phyloP scores from a whole-genome alignment of 1,140 invertebrate genomes.

The Telenomus remus region DNA sequence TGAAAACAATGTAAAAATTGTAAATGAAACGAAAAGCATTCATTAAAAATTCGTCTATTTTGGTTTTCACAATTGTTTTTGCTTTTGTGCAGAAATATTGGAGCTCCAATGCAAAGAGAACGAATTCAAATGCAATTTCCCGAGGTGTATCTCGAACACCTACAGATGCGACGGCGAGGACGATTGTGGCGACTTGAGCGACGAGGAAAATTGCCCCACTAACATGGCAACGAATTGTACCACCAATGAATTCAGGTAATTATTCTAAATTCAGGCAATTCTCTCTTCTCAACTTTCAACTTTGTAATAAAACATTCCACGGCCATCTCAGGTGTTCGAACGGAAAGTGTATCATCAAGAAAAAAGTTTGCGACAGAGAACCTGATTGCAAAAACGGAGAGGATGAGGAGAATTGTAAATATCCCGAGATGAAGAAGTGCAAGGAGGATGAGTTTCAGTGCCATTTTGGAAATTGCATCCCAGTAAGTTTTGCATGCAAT shows the following conservation, averaged over 20 bases:
- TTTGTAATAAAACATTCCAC: neutral
- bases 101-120: conserved; percentile 79
- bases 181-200: conserved; percentile 92
- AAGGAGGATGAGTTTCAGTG: conserved; percentile 80
- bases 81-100: conserved; percentile 52
- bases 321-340: conserved; percentile 76
- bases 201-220: conserved; percentile 83
- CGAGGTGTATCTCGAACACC: conserved; percentile 81
- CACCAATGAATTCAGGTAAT: conserved; percentile 79
- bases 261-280: too few species aligned
- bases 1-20: too few species aligned
- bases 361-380: conserved; percentile 88
- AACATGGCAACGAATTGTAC: conserved; percentile 75
- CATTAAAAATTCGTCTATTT: neutral
- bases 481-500: conserved; percentile 74
- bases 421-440: conserved; percentile 79
- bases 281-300: neutral
- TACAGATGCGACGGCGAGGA: conserved; percentile 91
- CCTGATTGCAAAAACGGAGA: conserved; percentile 88
- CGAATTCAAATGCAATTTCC: conserved; percentile 83
- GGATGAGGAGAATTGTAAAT: conserved; percentile 85
- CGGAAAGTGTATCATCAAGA: conserved; percentile 83
- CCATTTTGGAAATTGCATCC: conserved; percentile 81
- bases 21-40: too few species aligned
- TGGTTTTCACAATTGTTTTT: conserved; percentile 2